phyloP scores from a whole-genome alignment of 1,140 invertebrate species.

The Drosophila lacteicornis region DNA sequence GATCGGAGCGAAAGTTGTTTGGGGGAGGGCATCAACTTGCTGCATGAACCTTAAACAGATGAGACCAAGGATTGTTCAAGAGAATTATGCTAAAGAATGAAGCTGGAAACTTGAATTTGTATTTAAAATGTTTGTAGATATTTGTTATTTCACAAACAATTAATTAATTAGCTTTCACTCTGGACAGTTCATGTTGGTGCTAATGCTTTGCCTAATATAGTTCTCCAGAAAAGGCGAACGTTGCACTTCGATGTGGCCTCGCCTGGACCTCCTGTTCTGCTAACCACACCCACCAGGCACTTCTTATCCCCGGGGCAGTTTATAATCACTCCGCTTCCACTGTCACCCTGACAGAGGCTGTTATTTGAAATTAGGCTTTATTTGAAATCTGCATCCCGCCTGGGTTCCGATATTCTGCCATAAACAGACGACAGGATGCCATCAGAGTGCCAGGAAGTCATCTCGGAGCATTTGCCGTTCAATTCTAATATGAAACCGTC shows the following conservation, averaged over 20 bases:
- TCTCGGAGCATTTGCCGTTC: neutral
- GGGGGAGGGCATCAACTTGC: neutral
- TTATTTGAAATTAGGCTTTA: too few relatives aligned
- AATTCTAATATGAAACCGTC: neutral
- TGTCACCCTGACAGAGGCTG: neutral
- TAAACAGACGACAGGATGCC: neutral
- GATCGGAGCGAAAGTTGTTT: constrained; percentile 37
- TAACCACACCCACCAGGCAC: neutral
- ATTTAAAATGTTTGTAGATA: too few relatives aligned
- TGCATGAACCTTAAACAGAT: constrained; percentile 36
- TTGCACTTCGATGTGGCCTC: neutral
- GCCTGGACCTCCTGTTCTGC: neutral
- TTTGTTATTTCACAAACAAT: too few relatives aligned
- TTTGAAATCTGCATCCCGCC: too few relatives aligned
- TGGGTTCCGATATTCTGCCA: too few relatives aligned
- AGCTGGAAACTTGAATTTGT: neutral
- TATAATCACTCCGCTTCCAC: neutral
- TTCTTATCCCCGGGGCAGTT: too few relatives aligned
- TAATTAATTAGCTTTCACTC: neutral
- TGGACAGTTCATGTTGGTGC: neutral
- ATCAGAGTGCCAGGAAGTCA: neutral
- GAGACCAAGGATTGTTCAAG: neutral
- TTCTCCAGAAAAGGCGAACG: neutral
- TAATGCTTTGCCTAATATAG: neutral
- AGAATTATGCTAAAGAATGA: neutral